Conservation (phyloP, 2,888 invertebrate genomes). For the Himalopsyche kuldschensis region DNA sequence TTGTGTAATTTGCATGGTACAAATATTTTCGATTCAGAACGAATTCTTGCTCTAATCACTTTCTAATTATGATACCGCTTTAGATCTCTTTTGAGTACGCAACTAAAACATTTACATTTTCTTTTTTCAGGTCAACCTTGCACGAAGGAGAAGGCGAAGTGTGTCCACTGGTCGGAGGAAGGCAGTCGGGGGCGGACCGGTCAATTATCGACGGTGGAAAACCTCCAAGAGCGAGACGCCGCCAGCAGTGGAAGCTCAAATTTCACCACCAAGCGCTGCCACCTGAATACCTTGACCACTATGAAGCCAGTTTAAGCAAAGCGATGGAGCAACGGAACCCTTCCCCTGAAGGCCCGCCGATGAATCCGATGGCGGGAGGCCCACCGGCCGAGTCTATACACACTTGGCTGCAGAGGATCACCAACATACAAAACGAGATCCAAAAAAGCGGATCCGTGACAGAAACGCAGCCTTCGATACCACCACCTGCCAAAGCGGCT, state of each 20-base stretch:
- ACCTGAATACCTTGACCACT: conserved; percentile 77
- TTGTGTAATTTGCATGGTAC: no score
- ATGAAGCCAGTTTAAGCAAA: conserved; percentile 70
- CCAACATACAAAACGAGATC: conserved; percentile 68
- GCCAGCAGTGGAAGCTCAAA: conserved; percentile 73
- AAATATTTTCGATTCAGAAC: no score
- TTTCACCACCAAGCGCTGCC: conserved; percentile 81
- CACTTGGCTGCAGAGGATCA: conserved; percentile 75
- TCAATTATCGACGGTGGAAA: conserved; percentile 33
- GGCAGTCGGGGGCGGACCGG: background rate
- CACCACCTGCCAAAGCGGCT: conserved; percentile 40
- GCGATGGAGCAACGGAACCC: conserved; percentile 45
- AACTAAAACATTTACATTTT: no score
- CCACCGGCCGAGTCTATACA: conserved; percentile 68
- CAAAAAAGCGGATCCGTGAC: conserved; percentile 46
- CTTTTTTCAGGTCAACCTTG: conserved; percentile 34
- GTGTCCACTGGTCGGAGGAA: conserved; percentile 7
- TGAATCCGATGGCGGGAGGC: conserved; percentile 40
- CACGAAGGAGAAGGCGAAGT: conserved; percentile 37
- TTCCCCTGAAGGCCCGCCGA: conserved; percentile 8
- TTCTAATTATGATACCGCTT: no score
- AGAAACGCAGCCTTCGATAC: conserved; percentile 45
- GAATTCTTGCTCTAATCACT: no score
- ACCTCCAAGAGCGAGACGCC: conserved; percentile 57
- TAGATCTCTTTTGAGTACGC: no score